A percentile compares a stretch with the other conserved stretches of the same genome.
Conservation (phyloP, 2,113 vertebrate species). For the Danio rerio region GRCz12tu NC_133187.1:41172001-41172500, state of each 20-base stretch:
- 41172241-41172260: not conserved
- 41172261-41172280: not conserved
- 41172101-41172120: constrained; percentile 68
- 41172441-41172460: not conserved
- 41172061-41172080: constrained; percentile 62
- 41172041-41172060: constrained; percentile 70
- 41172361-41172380: constrained; percentile 15
- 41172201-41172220: not conserved
- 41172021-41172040: constrained; percentile 76
- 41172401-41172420: constrained; percentile 1
- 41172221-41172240: not conserved
- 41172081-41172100: constrained; percentile 70
- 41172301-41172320: constrained; percentile 8
- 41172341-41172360: constrained; percentile 20
- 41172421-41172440: constrained; percentile 25
- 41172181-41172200: not conserved
- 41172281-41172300: not conserved
- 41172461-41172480: not conserved
- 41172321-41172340: not conserved
- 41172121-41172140: constrained; percentile 67
- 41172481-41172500: not conserved
- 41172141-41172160: constrained; percentile 49
- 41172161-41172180: not conserved
- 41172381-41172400: not conserved
- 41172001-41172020: constrained; percentile 78